phyloP scores from a whole-genome alignment of 2,113 vertebrate species.

The Chloroceryle aenea region DNA sequence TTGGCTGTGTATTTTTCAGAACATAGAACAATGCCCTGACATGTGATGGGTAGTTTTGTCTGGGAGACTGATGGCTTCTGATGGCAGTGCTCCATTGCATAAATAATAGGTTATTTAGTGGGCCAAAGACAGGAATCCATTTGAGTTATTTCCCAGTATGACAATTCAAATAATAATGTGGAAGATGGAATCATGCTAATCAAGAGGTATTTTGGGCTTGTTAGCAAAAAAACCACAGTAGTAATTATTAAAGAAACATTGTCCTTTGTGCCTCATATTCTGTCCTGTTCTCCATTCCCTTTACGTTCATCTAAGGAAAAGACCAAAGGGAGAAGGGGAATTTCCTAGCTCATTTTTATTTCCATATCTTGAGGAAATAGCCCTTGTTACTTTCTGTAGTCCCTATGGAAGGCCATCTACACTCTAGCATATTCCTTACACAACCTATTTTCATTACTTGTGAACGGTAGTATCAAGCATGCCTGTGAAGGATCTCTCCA shows the following conservation, averaged over 20 bases:
- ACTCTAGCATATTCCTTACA: not conserved
- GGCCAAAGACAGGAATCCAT: not conserved
- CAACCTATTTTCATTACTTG: not conserved
- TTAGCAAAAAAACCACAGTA: not conserved
- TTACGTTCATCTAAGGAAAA: not conserved
- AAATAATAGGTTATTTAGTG: slow-evolving; percentile 13
- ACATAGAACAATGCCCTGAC: not conserved
- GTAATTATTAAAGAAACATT: not conserved
- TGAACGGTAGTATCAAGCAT: accelerated
- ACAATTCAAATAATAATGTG: not conserved
- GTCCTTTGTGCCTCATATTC: not conserved
- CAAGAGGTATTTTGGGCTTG: not conserved
- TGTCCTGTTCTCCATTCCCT: not conserved
- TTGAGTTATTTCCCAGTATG: not conserved
- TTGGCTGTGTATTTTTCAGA: not conserved
- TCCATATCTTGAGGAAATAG: not conserved
- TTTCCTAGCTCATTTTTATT: not conserved
- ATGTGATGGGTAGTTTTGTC: not conserved
- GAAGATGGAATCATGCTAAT: not conserved
- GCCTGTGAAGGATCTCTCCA: not conserved
- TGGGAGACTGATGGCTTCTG: not conserved
- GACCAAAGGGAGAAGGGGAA: not conserved
- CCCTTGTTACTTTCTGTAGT: not conserved
- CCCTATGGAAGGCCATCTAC: not conserved
- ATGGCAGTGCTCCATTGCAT: not conserved